A percentile compares a stretch with the other conserved stretches of the same genome.
phyloP scores from a whole-genome alignment of 1,140 invertebrate genomes.

The Papilio polytes region DNA sequence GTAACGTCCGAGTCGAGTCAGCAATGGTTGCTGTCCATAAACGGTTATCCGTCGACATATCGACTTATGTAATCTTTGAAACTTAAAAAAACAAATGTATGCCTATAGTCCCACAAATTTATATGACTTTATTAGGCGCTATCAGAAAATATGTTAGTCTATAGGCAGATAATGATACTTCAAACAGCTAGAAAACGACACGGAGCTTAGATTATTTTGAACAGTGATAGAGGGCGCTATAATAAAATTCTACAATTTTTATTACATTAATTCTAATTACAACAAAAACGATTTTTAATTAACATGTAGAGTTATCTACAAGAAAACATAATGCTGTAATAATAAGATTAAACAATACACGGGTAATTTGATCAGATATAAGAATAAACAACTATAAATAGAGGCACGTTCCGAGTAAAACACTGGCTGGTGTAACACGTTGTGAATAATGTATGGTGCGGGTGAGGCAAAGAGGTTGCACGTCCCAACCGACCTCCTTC shows the following conservation, averaged over 20 bases:
- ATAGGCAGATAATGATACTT: too few relatives aligned
- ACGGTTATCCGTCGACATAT: conserved; percentile 3
- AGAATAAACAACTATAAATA: conserved; percentile 30
- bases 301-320: background rate
- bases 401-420: conserved; percentile 26
- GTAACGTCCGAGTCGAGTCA: background rate
- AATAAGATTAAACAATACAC: background rate
- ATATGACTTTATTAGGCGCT: too few relatives aligned
- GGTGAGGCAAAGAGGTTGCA: conserved; percentile 32
- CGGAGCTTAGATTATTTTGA: too few relatives aligned
- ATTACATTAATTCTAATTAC: too few relatives aligned
- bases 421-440: conserved; percentile 12
- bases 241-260: too few relatives aligned
- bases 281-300: background rate
- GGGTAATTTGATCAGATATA: conserved; percentile 2
- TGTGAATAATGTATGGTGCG: conserved; percentile 34
- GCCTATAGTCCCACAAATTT: background rate
- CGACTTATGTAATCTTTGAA: conserved; percentile 3
- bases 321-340: background rate
- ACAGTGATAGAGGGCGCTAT: too few relatives aligned
- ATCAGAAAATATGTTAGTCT: too few relatives aligned
- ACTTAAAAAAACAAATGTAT: background rate
- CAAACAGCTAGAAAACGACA: too few relatives aligned
- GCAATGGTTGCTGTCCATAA: conserved; percentile 23
- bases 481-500: conserved; percentile 38